Evolutionary conservation across 1,140 invertebrate species (phyloP).

Genomic region (Brachionus koreanus): DNA sequence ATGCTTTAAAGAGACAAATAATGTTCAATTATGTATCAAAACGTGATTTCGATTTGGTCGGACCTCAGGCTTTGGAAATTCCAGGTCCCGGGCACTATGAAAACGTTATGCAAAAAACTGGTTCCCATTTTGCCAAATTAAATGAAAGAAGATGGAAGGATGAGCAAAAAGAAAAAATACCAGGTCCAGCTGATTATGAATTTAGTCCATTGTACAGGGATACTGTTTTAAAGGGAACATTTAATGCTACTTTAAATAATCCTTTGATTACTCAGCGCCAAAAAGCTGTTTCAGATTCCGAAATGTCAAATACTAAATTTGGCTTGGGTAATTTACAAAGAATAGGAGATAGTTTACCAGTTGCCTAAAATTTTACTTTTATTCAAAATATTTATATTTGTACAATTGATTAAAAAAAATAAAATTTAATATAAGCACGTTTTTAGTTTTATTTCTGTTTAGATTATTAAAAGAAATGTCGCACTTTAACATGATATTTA

Average conservation of each 20-base stretch:
- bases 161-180: background rate
- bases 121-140: conserved; percentile 12
- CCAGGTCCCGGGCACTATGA: conserved; percentile 58
- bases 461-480: background rate
- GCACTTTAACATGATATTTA: background rate
- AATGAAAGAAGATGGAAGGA: background rate
- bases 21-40: conserved; percentile 50
- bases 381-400: background rate
- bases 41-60: conserved; percentile 49
- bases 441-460: background rate
- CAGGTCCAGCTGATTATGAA: conserved; percentile 39
- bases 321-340: conserved; percentile 10
- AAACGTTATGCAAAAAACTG: background rate
- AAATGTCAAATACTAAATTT: conserved; percentile 23
- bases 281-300: conserved; percentile 24
- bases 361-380: conserved; percentile 20
- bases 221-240: conserved; percentile 56
- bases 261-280: conserved; percentile 46
- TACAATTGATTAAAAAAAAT: background rate
- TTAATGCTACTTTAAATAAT: conserved; percentile 58
- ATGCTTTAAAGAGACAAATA: conserved; percentile 52
- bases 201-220: conserved; percentile 56
- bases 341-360: background rate
- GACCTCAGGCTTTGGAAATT: conserved; percentile 48
- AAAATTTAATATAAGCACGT: background rate